Percentiles rank a stretch among this genome's conserved stretches.
Evolutionary conservation across 2,113 vertebrate genomes (phyloP).

Genomic region (Osmerus eperlanus): DNA sequence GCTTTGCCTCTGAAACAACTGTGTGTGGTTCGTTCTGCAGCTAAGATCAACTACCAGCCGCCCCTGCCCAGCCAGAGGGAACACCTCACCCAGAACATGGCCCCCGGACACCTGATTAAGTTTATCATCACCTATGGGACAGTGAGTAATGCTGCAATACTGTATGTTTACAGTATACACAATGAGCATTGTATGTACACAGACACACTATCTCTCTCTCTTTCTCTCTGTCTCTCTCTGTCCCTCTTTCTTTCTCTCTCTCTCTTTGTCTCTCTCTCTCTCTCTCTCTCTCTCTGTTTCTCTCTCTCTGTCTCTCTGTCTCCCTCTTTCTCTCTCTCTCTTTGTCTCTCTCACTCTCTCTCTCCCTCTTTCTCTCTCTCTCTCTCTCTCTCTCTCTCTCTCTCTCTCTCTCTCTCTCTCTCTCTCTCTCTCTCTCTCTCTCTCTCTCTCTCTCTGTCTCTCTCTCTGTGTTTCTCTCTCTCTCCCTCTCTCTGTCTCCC

Average conservation of each 20-base stretch:
- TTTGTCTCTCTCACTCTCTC: neutral
- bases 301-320: too few species aligned
- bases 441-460: neutral
- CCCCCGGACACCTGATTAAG: slow-evolving; percentile 46
- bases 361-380: neutral
- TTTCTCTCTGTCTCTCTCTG: neutral
- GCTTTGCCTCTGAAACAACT: neutral
- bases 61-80: slow-evolving; percentile 33
- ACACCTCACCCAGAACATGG: slow-evolving; percentile 32
- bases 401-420: neutral
- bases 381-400: neutral
- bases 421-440: neutral
- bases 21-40: slow-evolving; percentile 22
- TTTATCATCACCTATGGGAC: slow-evolving; percentile 50
- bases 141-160: slow-evolving; percentile 30
- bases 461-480: neutral
- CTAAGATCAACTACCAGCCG: slow-evolving; percentile 40
- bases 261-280: neutral
- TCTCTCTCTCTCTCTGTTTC: neutral
- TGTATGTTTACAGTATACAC: too few species aligned
- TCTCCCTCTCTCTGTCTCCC: too few species aligned
- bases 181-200: neutral
- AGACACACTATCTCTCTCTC: neutral
- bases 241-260: neutral
- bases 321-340: neutral